phyloP scores from a whole-genome alignment of 2,113 vertebrate genomes.

The Prolemur simus region DNA sequence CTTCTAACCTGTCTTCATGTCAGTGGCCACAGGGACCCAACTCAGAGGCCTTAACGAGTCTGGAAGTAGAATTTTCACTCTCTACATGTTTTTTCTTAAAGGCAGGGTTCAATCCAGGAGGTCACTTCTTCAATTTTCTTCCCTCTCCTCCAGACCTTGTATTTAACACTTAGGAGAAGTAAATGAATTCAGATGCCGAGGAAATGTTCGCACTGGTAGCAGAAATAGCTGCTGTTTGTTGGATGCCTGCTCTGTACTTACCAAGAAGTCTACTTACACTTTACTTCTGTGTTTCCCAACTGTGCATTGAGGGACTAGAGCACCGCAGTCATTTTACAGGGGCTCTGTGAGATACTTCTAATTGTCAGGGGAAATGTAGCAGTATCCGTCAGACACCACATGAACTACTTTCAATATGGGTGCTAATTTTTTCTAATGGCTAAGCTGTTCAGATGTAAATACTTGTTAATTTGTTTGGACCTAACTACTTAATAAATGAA shows the following conservation, averaged over 20 bases:
- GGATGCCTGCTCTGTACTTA: not conserved
- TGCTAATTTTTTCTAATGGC: not conserved
- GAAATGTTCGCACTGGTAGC: not conserved
- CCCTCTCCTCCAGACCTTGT: not conserved
- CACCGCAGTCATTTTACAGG: not conserved
- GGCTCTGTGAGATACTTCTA: not conserved
- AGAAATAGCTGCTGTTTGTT: not conserved
- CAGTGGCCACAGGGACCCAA: not conserved
- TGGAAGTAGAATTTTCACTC: not conserved
- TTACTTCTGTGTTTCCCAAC: not conserved
- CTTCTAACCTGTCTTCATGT: not conserved
- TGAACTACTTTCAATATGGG: not conserved
- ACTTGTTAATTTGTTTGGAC: not conserved
- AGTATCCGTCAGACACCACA: not conserved
- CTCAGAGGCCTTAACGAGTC: not conserved
- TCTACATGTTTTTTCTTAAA: not conserved
- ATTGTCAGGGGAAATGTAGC: not conserved
- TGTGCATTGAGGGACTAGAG: rapidly evolving
- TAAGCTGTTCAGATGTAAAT: not conserved
- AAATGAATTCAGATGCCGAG: not conserved
- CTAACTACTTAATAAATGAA: not conserved
- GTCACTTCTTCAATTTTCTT: not conserved
- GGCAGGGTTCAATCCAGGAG: not conserved
- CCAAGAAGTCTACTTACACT: not conserved
- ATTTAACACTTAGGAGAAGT: not conserved